A percentile compares a stretch with the other conserved stretches of the same genome.
phyloP scores from a whole-genome alignment of 2,888 invertebrate species.

The Tachina fera region DNA sequence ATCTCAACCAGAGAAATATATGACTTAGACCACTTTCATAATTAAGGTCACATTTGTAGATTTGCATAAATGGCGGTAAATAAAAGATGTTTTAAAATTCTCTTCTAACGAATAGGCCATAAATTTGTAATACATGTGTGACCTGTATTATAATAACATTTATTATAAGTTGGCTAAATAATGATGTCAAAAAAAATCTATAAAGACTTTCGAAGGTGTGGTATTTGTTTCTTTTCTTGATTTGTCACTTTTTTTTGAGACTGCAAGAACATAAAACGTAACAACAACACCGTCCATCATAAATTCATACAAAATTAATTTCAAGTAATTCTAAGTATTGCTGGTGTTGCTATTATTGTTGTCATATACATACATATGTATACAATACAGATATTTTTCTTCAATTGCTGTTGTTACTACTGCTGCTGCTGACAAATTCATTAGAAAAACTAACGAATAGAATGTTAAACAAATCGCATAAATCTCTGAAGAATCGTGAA shows the following conservation, averaged over 20 bases:
- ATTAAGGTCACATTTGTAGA: too few relatives aligned
- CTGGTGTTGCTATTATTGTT: background rate
- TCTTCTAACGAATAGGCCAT: too few relatives aligned
- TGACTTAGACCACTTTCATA: too few relatives aligned
- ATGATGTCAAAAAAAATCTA: conserved; percentile 58
- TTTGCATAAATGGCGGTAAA: too few relatives aligned
- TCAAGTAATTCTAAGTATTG: conserved; percentile 29
- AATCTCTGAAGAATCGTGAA: conserved; percentile 58
- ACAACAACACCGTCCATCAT: conserved; percentile 33
- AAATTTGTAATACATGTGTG: too few relatives aligned
- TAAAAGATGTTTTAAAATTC: too few relatives aligned
- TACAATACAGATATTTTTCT: too few relatives aligned
- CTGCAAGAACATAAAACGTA: conserved; percentile 32
- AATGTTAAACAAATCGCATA: conserved; percentile 61
- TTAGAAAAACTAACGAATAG: conserved; percentile 55
- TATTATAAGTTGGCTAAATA: conserved; percentile 30
- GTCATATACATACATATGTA: too few relatives aligned
- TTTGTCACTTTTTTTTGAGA: background rate
- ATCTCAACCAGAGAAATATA: too few relatives aligned
- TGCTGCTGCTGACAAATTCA: conserved; percentile 57
- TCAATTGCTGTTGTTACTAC: conserved; percentile 6
- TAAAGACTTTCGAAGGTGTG: conserved; percentile 49
- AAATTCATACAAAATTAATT: conserved; percentile 37
- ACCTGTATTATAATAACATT: too few relatives aligned
- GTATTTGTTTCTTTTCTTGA: background rate